Conservation (phyloP, 1,140 invertebrate genomes). For the Bombyx mandarina region DNA sequence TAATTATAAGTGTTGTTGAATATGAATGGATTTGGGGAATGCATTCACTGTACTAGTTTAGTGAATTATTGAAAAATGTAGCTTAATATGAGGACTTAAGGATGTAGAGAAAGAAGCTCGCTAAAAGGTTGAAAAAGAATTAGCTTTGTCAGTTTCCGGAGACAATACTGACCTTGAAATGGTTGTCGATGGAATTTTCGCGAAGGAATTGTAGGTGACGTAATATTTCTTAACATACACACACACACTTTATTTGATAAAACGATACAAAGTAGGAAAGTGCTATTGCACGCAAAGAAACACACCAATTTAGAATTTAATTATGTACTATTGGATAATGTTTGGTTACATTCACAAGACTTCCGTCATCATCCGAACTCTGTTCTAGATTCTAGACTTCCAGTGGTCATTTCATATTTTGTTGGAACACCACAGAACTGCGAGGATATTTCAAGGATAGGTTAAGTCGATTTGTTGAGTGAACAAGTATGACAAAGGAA, state of each 20-base stretch:
- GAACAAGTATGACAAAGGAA: no score
- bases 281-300: slow-evolving; percentile 69
- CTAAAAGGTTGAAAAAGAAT: slow-evolving; percentile 54
- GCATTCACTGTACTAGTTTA: slow-evolving; percentile 47
- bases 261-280: slow-evolving; percentile 54
- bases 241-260: slow-evolving; percentile 1
- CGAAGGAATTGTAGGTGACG: slow-evolving; percentile 6
- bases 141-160: slow-evolving; percentile 21
- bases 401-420: no score
- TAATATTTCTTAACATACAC: background rate
- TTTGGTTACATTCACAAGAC: slow-evolving; percentile 2
- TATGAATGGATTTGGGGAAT: slow-evolving; percentile 53
- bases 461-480: no score
- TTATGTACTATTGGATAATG: slow-evolving; percentile 35
- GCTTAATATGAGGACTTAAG: slow-evolving; percentile 23
- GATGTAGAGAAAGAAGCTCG: slow-evolving; percentile 30
- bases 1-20: slow-evolving; percentile 65
- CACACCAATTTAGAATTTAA: slow-evolving; percentile 61
- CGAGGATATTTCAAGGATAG: no score
- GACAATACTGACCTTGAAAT: background rate
- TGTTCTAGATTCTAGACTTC: no score
- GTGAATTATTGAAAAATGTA: slow-evolving; percentile 38
- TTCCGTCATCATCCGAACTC: no score
- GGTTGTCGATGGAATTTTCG: slow-evolving; percentile 6
- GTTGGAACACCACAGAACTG: no score